A percentile compares a stretch with the other conserved stretches of the same genome.
These are phyloP conservation scores for Numenius arquata DNA, from an alignment of 2,113 vertebrate genomes.

Conservation along the genomic window DNA sequence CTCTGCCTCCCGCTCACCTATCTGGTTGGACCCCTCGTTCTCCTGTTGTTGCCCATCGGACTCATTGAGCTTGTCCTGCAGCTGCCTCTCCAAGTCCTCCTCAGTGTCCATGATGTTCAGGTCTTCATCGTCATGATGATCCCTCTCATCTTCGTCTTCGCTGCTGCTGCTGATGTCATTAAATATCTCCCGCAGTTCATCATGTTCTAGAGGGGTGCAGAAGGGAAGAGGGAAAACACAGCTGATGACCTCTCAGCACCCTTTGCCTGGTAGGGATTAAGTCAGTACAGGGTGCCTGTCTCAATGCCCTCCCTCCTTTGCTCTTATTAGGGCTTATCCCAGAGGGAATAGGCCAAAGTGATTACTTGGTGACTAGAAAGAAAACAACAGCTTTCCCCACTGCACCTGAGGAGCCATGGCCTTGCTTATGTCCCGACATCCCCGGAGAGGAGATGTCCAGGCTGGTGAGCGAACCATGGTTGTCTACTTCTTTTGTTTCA, in stretches of 20 bases:
- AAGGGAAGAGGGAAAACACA: neutral
- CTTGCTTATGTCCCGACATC: constrained; percentile 80
- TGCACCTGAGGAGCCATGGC: constrained; percentile 81
- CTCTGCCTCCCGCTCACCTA: constrained; percentile 71
- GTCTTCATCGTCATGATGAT: constrained; percentile 88
- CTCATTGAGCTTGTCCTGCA: constrained; percentile 83
- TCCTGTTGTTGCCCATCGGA: constrained; percentile 77
- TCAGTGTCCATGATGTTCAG: constrained; percentile 92
- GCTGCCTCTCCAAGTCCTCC: constrained; percentile 83
- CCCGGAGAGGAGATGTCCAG: constrained; percentile 81
- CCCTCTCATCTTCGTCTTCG: constrained; percentile 89
- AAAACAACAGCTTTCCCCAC: neutral
- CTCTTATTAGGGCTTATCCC: neutral
- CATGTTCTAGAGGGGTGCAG: constrained; percentile 61
- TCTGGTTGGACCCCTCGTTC: constrained; percentile 80
- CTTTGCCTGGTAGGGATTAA: neutral
- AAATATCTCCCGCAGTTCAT: constrained; percentile 84
- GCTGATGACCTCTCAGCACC: neutral
- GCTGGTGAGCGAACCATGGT: constrained; percentile 80
- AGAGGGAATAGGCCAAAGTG: neutral
- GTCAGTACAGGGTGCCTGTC: neutral
- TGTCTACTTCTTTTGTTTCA: constrained; percentile 87
- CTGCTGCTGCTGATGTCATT: constrained; percentile 89
- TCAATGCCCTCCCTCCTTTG: neutral
- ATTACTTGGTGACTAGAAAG: neutral